These are phyloP conservation scores for Drosophila percnosoma DNA, from an alignment of 2,888 invertebrate genomes.

Conservation along the genomic window DNA sequence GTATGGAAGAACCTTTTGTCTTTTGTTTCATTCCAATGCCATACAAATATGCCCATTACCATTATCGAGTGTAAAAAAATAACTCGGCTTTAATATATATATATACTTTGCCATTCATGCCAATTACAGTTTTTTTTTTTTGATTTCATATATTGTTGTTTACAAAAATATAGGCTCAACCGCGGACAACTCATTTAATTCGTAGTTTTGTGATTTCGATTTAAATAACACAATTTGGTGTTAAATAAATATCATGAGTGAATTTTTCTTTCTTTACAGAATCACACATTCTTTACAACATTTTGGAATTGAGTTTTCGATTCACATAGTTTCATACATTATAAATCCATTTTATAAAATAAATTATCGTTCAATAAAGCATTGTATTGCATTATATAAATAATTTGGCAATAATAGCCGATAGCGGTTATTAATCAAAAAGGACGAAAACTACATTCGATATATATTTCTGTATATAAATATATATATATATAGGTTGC, in stretches of 20 bases:
- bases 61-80: slow-evolving; percentile 67
- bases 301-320: slow-evolving; percentile 41
- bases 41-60: slow-evolving; percentile 64
- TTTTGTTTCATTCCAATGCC: slow-evolving; percentile 67
- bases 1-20: slow-evolving; percentile 46
- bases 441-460: slow-evolving; percentile 63
- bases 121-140: slow-evolving; percentile 50
- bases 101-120: slow-evolving; percentile 62
- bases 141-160: slow-evolving; percentile 24
- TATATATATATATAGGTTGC: slow-evolving; percentile 14
- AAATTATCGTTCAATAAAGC: slow-evolving; percentile 62
- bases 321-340: slow-evolving; percentile 37
- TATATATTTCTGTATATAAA: slow-evolving; percentile 29
- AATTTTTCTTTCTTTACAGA: slow-evolving; percentile 34
- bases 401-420: slow-evolving; percentile 46
- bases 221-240: slow-evolving; percentile 9
- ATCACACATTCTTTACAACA: slow-evolving; percentile 60
- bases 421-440: slow-evolving; percentile 47
- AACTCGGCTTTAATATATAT: slow-evolving; percentile 55
- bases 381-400: slow-evolving; percentile 33
- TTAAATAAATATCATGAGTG: slow-evolving; percentile 6
- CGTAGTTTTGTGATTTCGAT: background rate
- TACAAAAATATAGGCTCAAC: slow-evolving; percentile 64
- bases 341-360: slow-evolving; percentile 30
- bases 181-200: slow-evolving; percentile 42